These are phyloP conservation scores for Enteromius unitaeniatus DNA, from an alignment of 2,797 vertebrate genomes.

Conservation along the genomic window DNA sequence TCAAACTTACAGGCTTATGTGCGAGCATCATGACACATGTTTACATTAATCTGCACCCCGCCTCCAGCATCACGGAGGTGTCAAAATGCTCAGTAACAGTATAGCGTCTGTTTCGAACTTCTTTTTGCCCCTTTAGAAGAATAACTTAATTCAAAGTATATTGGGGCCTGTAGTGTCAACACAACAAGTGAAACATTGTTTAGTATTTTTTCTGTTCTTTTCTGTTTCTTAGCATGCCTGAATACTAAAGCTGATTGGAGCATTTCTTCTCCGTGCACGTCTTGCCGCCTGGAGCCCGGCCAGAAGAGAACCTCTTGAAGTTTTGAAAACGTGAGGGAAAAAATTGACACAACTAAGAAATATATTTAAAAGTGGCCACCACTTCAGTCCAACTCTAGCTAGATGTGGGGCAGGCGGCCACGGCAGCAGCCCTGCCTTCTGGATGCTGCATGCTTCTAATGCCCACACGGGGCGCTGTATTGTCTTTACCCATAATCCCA, in stretches of 20 bases:
- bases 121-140: too few relatives aligned
- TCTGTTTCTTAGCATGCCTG: conserved; percentile 73
- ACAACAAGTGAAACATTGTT: not conserved
- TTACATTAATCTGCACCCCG: too few relatives aligned
- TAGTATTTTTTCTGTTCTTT: not conserved
- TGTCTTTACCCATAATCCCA: conserved; percentile 83
- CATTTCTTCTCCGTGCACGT: conserved; percentile 78
- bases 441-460: conserved; percentile 96
- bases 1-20: too few relatives aligned
- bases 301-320: conserved; percentile 86
- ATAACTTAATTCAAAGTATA: too few relatives aligned
- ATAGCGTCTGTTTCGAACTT: too few relatives aligned
- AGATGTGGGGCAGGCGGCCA: conserved; percentile 64
- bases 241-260: conserved; percentile 76
- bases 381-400: conserved; percentile 76
- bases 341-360: conserved; percentile 69
- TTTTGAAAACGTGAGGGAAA: conserved; percentile 75
- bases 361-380: conserved; percentile 69
- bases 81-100: too few relatives aligned
- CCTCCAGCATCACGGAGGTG: too few relatives aligned
- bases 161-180: not conserved
- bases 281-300: conserved; percentile 79
- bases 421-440: conserved; percentile 87
- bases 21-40: too few relatives aligned
- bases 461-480: conserved; percentile 85